These are phyloP conservation scores for Euplagia quadripunctaria DNA, from an alignment of 2,888 invertebrate species.

Conservation along the genomic window DNA sequence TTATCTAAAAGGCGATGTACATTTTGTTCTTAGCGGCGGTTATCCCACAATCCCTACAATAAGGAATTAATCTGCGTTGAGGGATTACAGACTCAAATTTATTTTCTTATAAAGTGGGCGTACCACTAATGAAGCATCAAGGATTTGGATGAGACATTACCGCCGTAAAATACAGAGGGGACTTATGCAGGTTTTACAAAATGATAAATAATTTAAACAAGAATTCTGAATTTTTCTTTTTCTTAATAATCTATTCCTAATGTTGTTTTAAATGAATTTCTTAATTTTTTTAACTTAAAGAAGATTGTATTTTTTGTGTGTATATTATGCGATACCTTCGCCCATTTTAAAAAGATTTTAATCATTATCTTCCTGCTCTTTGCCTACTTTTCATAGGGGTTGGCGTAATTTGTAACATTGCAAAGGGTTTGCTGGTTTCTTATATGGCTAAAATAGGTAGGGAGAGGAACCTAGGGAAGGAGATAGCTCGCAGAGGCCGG, in stretches of 20 bases:
- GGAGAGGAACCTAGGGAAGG: too few relatives aligned
- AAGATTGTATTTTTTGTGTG: background rate
- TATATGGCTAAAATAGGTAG: too few relatives aligned
- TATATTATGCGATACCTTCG: too few relatives aligned
- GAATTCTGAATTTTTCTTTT: background rate
- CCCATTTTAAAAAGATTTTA: background rate
- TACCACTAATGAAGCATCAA: constrained; percentile 43
- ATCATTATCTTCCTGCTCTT: background rate
- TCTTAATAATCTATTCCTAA: background rate
- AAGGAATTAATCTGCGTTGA: constrained; percentile 68
- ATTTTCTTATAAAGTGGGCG: constrained; percentile 67
- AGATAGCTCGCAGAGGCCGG: too few relatives aligned
- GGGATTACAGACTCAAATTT: constrained; percentile 69
- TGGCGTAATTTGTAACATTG: too few relatives aligned
- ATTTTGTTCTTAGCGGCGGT: constrained; percentile 52
- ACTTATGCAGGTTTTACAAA: background rate
- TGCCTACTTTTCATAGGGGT: too few relatives aligned
- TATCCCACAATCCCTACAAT: constrained; percentile 57
- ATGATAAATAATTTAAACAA: constrained; percentile 4
- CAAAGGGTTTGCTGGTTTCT: too few relatives aligned
- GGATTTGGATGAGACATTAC: constrained; percentile 40
- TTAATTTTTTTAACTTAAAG: background rate
- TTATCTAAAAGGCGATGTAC: constrained; percentile 31
- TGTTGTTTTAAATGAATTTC: background rate
- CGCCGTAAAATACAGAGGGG: constrained; percentile 1